Base-by-base conservation (phyloP, 2,888 invertebrate genomes). In the Temnothorax rugatulus region DNA sequence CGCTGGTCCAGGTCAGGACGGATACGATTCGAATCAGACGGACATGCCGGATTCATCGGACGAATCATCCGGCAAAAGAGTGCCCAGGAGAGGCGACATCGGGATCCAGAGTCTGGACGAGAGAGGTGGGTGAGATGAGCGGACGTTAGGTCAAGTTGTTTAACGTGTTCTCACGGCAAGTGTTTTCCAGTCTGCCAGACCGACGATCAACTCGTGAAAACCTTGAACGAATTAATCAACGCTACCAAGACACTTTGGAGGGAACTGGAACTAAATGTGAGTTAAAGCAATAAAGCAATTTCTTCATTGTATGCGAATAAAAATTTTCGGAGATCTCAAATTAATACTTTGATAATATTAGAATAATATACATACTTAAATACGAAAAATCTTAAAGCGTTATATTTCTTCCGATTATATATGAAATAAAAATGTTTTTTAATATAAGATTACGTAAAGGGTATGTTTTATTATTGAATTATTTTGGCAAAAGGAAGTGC, bases 181-280 rank as follows among this genome's bases (percentile, higher is more conserved):
- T 34, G 29, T 86, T 85, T 90, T 84, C 13, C 64, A 94, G 94
- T 92, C 81, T 93, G 93, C 86, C 90, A 94, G 86, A 91, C 93
- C 92, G 96, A 95, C 75, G 96, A 96, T 92, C 95, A 96, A 87
- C 95, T 97, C 90, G 95, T 97, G 90, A 96, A 96, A 93, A 96
- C 97, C 7, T 94, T 97, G 88, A 96, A 96, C 93, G 96, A 96
- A 90, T 95, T 97, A 87, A 96, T 97, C 92, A 95, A 95, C 89
- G 95, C 96, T 69, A 96, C 97, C n/a, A 97, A 97, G 92, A 94
- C 96, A 77, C 96, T 98, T 61, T 97, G 97, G 90, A 96, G 96
- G 84, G 97, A 97, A 95, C 95, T 98, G 82, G 96, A 96, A 89
- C 96, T 90, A 50, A 94, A 93, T 82, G 96, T 96, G 88, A 94